These are phyloP conservation scores for Pheosia tremula DNA, from an alignment of 2,888 invertebrate species.

Conservation along the genomic window DNA sequence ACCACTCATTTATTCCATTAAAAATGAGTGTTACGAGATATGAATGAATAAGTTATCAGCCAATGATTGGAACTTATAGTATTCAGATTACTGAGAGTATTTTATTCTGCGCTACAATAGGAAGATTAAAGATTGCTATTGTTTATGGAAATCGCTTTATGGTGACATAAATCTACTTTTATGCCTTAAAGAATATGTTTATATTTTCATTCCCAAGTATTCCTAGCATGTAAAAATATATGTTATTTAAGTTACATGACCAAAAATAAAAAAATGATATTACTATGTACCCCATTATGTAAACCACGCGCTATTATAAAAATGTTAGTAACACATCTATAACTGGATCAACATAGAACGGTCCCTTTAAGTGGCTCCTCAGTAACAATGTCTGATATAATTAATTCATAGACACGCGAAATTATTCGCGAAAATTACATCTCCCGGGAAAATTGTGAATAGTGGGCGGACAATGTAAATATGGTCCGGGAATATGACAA, in stretches of 20 bases:
- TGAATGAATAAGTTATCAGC: background rate
- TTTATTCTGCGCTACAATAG: too few species aligned
- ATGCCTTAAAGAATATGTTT: too few species aligned
- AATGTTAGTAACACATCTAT: background rate
- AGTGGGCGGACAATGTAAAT: conserved; percentile 14
- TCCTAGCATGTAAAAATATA: too few species aligned
- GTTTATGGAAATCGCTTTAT: too few species aligned
- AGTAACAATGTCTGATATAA: conserved; percentile 27
- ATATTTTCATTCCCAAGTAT: too few species aligned
- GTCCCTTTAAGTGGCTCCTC: conserved; percentile 4
- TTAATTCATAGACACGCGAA: conserved; percentile 35
- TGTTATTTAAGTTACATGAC: too few species aligned
- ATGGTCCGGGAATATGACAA: background rate
- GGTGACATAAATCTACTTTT: too few species aligned
- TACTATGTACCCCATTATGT: background rate
- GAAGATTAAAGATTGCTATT: too few species aligned
- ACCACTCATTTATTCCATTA: conserved; percentile 15
- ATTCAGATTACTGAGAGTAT: too few species aligned
- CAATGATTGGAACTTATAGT: background rate
- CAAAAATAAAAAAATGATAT: background rate
- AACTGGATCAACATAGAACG: background rate
- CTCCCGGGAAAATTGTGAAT: conserved; percentile 11
- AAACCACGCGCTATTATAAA: background rate
- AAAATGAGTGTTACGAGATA: conserved; percentile 7
- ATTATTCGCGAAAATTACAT: conserved; percentile 18